These are phyloP conservation scores for Acromyrmex echinatior DNA, from an alignment of 1,140 invertebrate genomes.

Conservation along the genomic window DNA sequence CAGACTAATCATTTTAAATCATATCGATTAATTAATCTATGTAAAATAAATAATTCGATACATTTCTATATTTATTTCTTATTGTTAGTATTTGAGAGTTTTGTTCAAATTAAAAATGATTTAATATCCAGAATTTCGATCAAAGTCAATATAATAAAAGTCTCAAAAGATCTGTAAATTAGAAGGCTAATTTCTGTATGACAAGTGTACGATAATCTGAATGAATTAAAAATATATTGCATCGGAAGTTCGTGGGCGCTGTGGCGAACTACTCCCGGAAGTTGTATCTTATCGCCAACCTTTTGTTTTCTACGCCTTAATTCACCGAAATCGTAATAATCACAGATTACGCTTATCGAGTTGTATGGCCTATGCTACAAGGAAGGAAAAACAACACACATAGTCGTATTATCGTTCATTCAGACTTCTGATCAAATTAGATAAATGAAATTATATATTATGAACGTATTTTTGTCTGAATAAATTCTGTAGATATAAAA, in stretches of 20 bases:
- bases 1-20: slow-evolving; percentile 12
- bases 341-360: slow-evolving; percentile 63
- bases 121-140: not conserved
- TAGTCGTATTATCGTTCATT: slow-evolving; percentile 17
- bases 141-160: not conserved
- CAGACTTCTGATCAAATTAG: not conserved
- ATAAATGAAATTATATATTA: not conserved
- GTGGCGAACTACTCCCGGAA: slow-evolving; percentile 68
- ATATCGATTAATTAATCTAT: not conserved
- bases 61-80: not conserved
- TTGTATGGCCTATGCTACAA: slow-evolving; percentile 38
- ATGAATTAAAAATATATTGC: slow-evolving; percentile 70
- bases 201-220: slow-evolving; percentile 7
- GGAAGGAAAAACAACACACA: slow-evolving; percentile 21
- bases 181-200: not conserved
- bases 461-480: not conserved
- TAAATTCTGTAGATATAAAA: not conserved
- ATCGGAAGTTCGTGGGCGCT: slow-evolving; percentile 71
- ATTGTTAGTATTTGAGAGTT: not conserved
- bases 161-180: not conserved
- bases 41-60: not conserved
- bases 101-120: not conserved
- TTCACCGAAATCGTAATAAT: slow-evolving; percentile 76
- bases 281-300: slow-evolving; percentile 67
- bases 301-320: slow-evolving; percentile 71